Evolutionary conservation across 1,140 invertebrate genomes (phyloP), one percentile per base, ranked within the genome.

Genomic region (Drosophila pruinosa): DNA sequence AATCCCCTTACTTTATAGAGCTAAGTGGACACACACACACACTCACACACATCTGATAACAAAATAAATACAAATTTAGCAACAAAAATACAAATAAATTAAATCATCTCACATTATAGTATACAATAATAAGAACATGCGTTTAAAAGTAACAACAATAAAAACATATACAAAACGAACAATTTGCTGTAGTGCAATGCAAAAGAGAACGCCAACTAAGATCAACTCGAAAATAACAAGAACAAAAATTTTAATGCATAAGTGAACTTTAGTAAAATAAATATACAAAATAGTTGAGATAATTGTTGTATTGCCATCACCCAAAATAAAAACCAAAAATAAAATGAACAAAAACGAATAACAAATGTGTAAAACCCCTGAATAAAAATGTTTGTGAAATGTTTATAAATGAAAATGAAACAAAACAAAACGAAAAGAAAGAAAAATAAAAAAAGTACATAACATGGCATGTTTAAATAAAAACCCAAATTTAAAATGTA

Each of bases 261-360:
- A 63, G 58, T 57, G 57, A 58, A 57, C 58, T 22, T 88, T 82
- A 82, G 82, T 78, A 75, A 78, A 57, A 75, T 82, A 88, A 82
- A 72, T 88, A 82, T 88, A 88, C 75, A 88, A 72, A 88, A 88
- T 88, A 88, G 78, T 86, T 86, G 82, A 88, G 88, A 88, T 88
- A 88, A 88, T 88, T 88, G 82, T 88, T 88, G 82, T 74, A 74
- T 74, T 70, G 71, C 72, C 72, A 70, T 88, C 82, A 70, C 58
- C 61, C 78, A 68, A 72, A 83, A 56, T 57, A 52, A 53, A 45
- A 56, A 45, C 52, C 52, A 31, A 28, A 71, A 50, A 72, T 53
- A 54, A 56, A 21, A 28, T 12, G 43, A 69, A 58, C 64, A 45
- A 53, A 80, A 76, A 59, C 54, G 31, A 48, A 77, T 77, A 77